phyloP scores from a whole-genome alignment of 2,797 vertebrate species.

The Emys orbicularis region DNA sequence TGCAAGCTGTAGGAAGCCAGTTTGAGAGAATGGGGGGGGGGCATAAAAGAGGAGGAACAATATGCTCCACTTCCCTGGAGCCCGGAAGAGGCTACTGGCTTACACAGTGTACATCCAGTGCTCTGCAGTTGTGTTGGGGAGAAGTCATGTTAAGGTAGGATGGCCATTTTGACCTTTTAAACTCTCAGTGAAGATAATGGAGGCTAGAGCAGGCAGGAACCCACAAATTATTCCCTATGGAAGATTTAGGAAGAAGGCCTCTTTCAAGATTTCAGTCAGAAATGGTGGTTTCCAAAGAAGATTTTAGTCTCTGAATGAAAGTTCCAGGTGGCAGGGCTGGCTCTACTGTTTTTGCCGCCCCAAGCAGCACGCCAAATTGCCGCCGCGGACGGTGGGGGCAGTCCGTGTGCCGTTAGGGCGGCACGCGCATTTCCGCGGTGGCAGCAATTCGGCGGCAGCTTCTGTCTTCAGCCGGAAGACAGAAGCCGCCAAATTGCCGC shows the following conservation, averaged over 20 bases:
- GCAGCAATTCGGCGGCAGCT: no score
- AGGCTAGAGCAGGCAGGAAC: not conserved
- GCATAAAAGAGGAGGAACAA: conserved; percentile 27
- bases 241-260: not conserved
- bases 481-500: no score
- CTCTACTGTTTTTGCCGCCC: no score
- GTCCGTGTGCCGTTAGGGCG: no score
- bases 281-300: accelerated
- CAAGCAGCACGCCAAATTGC: no score
- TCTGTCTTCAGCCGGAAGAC: no score
- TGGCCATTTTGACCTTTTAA: not conserved
- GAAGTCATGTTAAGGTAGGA: not conserved
- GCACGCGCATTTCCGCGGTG: no score
- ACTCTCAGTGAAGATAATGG: not conserved
- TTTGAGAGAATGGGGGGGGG: not conserved
- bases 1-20: not conserved
- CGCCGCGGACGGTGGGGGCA: no score
- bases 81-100: conserved; percentile 48
- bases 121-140: not conserved
- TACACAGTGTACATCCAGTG: not conserved
- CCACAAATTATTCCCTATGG: accelerated
- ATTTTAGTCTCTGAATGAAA: not conserved
- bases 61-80: not conserved
- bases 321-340: not conserved
- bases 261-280: not conserved